A percentile compares a stretch with the other conserved stretches of the same genome.
phyloP scores from a whole-genome alignment of 2,113 vertebrate species.

The Sphaerodactylus townsendi region DNA sequence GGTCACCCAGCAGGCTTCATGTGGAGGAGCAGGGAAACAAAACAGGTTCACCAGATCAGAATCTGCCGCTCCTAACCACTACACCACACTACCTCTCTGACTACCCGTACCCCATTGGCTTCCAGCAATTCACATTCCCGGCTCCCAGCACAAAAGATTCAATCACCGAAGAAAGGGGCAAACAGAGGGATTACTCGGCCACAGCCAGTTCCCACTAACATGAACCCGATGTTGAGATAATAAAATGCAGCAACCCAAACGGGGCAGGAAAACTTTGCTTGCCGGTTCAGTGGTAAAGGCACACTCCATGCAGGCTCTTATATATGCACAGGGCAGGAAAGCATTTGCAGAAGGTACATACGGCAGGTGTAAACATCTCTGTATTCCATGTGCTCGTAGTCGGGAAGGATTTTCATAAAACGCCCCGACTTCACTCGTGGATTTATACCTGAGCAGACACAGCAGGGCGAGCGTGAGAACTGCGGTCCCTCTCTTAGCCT shows the following conservation, averaged over 20 bases:
- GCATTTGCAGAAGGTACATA: slow-evolving; percentile 80
- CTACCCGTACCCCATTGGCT: not conserved
- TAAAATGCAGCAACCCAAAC: not conserved
- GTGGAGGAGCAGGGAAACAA: too few relatives aligned
- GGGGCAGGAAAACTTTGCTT: not conserved
- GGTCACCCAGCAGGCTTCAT: too few relatives aligned
- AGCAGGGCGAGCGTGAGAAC: slow-evolving; percentile 67
- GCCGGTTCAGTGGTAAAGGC: slow-evolving; percentile 1
- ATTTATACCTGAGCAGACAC: slow-evolving; percentile 90
- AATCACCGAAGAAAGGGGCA: too few relatives aligned
- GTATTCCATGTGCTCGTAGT: slow-evolving; percentile 93
- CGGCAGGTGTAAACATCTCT: slow-evolving; percentile 90
- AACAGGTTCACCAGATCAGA: too few relatives aligned
- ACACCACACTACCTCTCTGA: not conserved
- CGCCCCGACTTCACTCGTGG: slow-evolving; percentile 91
- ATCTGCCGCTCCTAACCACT: too few relatives aligned
- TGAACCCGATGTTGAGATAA: fast-evolving
- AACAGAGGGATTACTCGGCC: fast-evolving
- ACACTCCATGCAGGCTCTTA: slow-evolving; percentile 61
- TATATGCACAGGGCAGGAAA: slow-evolving; percentile 53
- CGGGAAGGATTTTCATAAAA: slow-evolving; percentile 93
- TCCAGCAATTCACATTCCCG: too few relatives aligned
- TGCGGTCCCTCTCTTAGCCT: slow-evolving; percentile 11
- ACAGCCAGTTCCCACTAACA: fast-evolving
- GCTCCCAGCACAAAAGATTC: not conserved